Evolutionary conservation across 2,888 invertebrate genomes (phyloP), one percentile per base, ranked within the genome.

Genomic region (Hydrotaea cyrtoneurina): DNA sequence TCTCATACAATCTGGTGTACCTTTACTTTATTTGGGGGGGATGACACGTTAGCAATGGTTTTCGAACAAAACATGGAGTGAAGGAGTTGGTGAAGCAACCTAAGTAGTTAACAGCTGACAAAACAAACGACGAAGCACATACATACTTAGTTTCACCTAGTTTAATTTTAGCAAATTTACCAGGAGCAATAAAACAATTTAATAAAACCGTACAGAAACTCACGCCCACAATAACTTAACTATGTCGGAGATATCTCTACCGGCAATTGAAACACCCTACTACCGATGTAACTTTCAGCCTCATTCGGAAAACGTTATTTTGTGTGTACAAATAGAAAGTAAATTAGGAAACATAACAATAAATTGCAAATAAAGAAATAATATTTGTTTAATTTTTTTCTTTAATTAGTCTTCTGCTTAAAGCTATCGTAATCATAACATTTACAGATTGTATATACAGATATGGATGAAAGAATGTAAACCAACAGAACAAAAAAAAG

Each of bases 281-380:
- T 39, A 11, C 39, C 10, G 36, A 8, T 3, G 36, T 8, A 8
- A 36, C 36, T 5, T 36, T 36, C 36, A 36, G 36, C 36, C 36
- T 3, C 8, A 39, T 10, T 39, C 1, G 39, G 39, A 39, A 39
- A 39, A 13, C 39, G 10, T 39, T 39, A 39, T 39, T 39, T 39
- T 8, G 3, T 39, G 3, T 8, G 39, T 39, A 39, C 10, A 39
- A 39, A 59, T 26, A 59, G 26, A 23, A 69, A 69, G 2, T 43
- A 69, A 69, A 69, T 69, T 46, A 23, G 23, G 23, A 46, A 69
- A 69, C 13, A 69, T 15, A 43, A 39, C 36, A 43, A 66, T 17
- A 66, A 39, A 43, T 46, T 46, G 21, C 43, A 21, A 23, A 69
- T 46, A 15, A 69, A 26, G 26, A 46, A 69, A 46, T 23, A 46